phyloP scores from a whole-genome alignment of 2,888 invertebrate species.

The Ephialtes manifestator region DNA sequence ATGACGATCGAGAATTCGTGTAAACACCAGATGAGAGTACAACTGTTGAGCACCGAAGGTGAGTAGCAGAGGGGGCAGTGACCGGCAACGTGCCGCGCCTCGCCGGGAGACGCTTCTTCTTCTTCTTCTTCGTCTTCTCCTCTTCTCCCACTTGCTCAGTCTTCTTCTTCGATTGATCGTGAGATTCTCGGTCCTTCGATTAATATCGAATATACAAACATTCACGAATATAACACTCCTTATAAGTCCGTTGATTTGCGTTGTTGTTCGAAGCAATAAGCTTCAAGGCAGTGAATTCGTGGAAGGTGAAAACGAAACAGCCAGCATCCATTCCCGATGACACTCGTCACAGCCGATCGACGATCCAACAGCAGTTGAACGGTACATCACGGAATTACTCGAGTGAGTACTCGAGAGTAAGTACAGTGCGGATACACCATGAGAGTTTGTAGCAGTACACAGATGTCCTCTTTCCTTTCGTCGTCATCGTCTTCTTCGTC shows the following conservation, averaged over 20 bases:
- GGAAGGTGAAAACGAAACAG: neutral
- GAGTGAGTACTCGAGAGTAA: conserved; percentile 45
- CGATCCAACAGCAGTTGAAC: conserved; percentile 59
- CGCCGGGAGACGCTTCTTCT: conserved; percentile 48
- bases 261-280: neutral
- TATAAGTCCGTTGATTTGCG: neutral
- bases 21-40: conserved; percentile 38
- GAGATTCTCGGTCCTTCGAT: conserved; percentile 39
- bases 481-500: conserved; percentile 37
- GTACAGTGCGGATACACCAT: conserved; percentile 5
- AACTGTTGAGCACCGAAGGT: conserved; percentile 19
- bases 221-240: neutral
- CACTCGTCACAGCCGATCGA: conserved; percentile 69
- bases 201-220: conserved; percentile 18
- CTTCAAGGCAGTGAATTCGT: conserved; percentile 1
- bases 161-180: conserved; percentile 38
- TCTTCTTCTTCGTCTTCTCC: conserved; percentile 20
- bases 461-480: conserved; percentile 51
- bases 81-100: conserved; percentile 64
- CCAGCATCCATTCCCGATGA: conserved; percentile 65
- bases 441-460: conserved; percentile 15
- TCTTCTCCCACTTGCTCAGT: conserved; percentile 22
- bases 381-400: conserved; percentile 70
- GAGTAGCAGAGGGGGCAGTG: conserved; percentile 61
- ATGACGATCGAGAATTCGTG: conserved; percentile 40